phyloP scores from a whole-genome alignment of 2,797 vertebrate species.

The Sebastes nivosus region DNA sequence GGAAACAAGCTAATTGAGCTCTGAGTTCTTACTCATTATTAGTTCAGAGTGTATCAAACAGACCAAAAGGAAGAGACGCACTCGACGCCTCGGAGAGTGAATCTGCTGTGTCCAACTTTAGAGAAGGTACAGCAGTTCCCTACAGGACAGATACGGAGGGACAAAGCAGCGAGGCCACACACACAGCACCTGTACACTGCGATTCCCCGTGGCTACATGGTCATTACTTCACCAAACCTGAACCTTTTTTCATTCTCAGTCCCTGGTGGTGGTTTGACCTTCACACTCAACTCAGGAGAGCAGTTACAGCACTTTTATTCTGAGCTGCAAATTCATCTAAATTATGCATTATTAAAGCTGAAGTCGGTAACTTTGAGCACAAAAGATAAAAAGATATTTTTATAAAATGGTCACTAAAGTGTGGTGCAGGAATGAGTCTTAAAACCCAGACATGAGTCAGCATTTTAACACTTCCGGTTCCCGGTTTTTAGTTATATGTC shows the following conservation, averaged over 20 bases:
- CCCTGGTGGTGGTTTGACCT: slow-evolving; percentile 57
- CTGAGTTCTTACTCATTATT: slow-evolving; percentile 58
- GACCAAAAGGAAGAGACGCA: slow-evolving; percentile 20
- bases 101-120: neutral
- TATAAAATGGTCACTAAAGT: no score
- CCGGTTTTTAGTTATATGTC: no score
- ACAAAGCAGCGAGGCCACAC: slow-evolving; percentile 14
- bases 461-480: no score
- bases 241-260: slow-evolving; percentile 9
- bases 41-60: slow-evolving; percentile 51
- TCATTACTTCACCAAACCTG: slow-evolving; percentile 54
- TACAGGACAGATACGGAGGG: neutral
- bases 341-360: slow-evolving; percentile 15
- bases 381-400: no score
- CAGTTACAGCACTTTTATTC: slow-evolving; percentile 33
- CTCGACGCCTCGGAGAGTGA: neutral
- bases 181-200: neutral
- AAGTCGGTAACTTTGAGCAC: no score
- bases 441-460: no score
- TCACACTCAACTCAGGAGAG: slow-evolving; percentile 40
- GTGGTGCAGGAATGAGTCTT: no score
- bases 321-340: slow-evolving; percentile 46
- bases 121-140: slow-evolving; percentile 2
- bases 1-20: slow-evolving; percentile 78
- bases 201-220: slow-evolving; percentile 39